Evolutionary conservation across 2,113 vertebrate species (phyloP).

Genomic region (Sceloporus undulatus): DNA sequence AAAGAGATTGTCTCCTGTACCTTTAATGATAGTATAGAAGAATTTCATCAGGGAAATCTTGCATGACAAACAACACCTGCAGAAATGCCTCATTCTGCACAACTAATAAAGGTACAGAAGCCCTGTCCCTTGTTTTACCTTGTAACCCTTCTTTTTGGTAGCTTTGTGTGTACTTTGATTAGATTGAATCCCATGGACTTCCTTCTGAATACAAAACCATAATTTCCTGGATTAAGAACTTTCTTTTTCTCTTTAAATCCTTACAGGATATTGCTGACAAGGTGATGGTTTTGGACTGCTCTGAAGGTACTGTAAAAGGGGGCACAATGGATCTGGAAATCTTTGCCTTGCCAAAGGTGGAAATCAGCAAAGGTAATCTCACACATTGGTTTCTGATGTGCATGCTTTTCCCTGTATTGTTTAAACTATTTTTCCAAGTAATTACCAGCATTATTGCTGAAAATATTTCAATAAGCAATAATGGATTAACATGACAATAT

Average conservation of each 20-base stretch:
- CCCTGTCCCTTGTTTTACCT: no score
- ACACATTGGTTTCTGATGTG: neutral
- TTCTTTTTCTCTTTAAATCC: slow-evolving; percentile 24
- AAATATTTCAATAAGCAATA: neutral
- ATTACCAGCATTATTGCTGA: neutral
- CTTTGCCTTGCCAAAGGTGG: slow-evolving; percentile 90
- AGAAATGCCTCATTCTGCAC: no score
- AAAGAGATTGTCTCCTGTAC: no score
- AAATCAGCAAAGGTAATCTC: slow-evolving; percentile 88
- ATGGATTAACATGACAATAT: neutral
- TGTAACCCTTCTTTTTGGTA: neutral
- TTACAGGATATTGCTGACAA: slow-evolving; percentile 86
- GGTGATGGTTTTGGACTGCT: slow-evolving; percentile 89
- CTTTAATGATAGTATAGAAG: no score
- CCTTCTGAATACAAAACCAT: neutral
- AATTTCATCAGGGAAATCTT: no score
- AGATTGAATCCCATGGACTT: slow-evolving; percentile 11
- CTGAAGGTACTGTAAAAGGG: slow-evolving; percentile 88
- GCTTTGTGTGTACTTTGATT: neutral
- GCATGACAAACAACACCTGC: no score
- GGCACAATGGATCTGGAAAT: slow-evolving; percentile 91
- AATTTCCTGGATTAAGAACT: slow-evolving; percentile 30
- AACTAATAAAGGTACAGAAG: no score
- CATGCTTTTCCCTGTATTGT: neutral
- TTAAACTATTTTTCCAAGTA: neutral